Base-by-base conservation (phyloP, 2,797 vertebrate species). In the Tadarida brasiliensis region DNA sequence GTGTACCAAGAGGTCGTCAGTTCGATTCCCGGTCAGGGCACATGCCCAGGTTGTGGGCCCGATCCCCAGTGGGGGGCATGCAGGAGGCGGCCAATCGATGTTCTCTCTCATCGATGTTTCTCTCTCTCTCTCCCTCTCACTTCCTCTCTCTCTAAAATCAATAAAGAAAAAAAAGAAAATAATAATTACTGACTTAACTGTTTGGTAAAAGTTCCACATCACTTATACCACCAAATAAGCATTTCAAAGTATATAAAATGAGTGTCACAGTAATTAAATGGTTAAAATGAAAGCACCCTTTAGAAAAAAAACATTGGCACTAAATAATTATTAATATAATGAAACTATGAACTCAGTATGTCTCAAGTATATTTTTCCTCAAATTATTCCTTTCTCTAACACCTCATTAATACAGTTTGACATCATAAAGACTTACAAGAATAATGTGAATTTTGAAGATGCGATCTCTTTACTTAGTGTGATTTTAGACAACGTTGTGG, bases 211-310 rank as follows among this genome's bases (percentile, higher is more conserved):
- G 7, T 24, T 90, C 28, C 35, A 4, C 54, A 51, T 56, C 59
- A 85, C 8, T 63, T 19, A 30, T 33, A 54, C 49, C 30, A 87
- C 28, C 57, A 90, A 96, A 87, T 17, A 76, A 70, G 16, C 44
- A 65, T 84, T 84, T 90, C 51, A 51, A 2, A 56, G 63, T 15
- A 30, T 11, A 49, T 16, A 65, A 91, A 90, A 87, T 77, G 77
- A 82, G 33, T 28, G 0, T 51, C 77, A 78, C 44, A 91, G 10
- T 90, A 61, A 84, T 39, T 74, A 74, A 87, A 88, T 22, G 20
- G 35, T 70, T 88, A 83, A 87, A 96, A 81, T 56, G 28, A 90
- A 87, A 93, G 68, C 8, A 76, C 90, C 12, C 78, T 93, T 92
- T 71, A 90, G 71, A 44, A 70, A 95, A 84, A 63, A 54, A 65